Base-by-base conservation (phyloP, 92 coral and sea anemone genomes). In the Epizoanthus fatuus region DNA sequence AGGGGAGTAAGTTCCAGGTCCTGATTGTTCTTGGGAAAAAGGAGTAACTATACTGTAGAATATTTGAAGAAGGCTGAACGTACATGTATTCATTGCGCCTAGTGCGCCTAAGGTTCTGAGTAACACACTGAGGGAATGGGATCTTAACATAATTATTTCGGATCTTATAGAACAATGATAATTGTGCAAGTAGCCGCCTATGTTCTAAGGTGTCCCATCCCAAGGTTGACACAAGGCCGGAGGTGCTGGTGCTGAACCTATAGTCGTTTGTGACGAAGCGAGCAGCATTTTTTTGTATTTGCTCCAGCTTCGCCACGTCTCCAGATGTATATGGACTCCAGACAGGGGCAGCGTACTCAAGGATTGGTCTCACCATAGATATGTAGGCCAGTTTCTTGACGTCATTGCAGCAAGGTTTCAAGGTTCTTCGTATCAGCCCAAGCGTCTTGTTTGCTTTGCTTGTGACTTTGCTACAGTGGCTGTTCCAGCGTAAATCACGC, bases 261-360 rank as follows among this genome's bases (percentile, higher is more conserved):
- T 79, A 79, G 68, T 79, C 74, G 55, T 79, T 79, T 22, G 57
- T 25, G 68, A 79, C 84, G 60, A 79, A 62, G 66, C 70, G 57
- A 32, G 71, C 84, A 29, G 56, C 84, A 39, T 65, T 35, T 0
- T 63, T 47, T 44, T 79, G 56, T 17, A 79, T 70, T 47, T 57
- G 73, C 57, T n/a, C 73, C 73, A 58, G 3, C 69, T 79, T 69
- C 75, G 75, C 14, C 75, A 69, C 75, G 35, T 69, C 55, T 42
- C 47, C 25, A 40, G 75, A 69, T 3, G 84, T 79, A 25, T 79
- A 62, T 1, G 73, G 73, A 51, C 69, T 79, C 84, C 84, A 79
- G 57, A 29, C 82, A 29, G 82, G 49, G 63, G 32, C 60, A 9
- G 82, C 62, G 82, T 76, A 76, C 66, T 76, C 63, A 62, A 76